Conservation (phyloP, 1,140 invertebrate species). For the Calliphora vicina region DNA sequence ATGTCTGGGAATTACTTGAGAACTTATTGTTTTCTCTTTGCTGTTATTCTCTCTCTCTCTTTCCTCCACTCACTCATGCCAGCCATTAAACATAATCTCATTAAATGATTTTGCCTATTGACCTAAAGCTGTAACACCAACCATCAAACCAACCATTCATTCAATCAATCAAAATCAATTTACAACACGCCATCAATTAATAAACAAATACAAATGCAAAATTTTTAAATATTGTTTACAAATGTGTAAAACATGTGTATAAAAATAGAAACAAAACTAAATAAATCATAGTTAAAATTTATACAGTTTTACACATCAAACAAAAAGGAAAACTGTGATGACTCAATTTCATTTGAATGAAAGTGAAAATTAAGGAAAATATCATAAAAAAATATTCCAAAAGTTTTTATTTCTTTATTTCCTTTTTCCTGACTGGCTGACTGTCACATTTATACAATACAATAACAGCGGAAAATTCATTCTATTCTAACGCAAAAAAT, state of each 20-base stretch:
- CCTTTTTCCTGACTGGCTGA: neutral
- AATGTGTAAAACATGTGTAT: neutral
- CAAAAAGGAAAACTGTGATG: neutral
- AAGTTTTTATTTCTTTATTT: neutral
- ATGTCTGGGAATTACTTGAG: neutral
- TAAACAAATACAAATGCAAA: slow-evolving; percentile 10
- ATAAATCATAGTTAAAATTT: slow-evolving; percentile 1
- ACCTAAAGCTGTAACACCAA: slow-evolving; percentile 23
- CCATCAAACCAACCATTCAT: neutral
- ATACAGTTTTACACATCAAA: neutral
- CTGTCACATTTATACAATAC: too few relatives aligned
- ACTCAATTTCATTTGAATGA: neutral
- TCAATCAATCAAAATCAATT: slow-evolving; percentile 34
- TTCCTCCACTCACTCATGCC: neutral
- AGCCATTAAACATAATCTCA: slow-evolving; percentile 16
- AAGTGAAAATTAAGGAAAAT: neutral
- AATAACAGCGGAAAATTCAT: too few relatives aligned
- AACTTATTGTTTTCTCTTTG: neutral
- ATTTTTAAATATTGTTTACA: neutral
- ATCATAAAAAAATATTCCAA: neutral
- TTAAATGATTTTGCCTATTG: slow-evolving; percentile 33
- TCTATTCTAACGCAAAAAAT: neutral
- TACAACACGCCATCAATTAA: slow-evolving; percentile 35
- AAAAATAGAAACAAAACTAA: neutral
- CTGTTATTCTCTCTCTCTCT: too few relatives aligned